phyloP scores from a whole-genome alignment of 2,797 vertebrate species.

The Melanotaenia boesemani region DNA sequence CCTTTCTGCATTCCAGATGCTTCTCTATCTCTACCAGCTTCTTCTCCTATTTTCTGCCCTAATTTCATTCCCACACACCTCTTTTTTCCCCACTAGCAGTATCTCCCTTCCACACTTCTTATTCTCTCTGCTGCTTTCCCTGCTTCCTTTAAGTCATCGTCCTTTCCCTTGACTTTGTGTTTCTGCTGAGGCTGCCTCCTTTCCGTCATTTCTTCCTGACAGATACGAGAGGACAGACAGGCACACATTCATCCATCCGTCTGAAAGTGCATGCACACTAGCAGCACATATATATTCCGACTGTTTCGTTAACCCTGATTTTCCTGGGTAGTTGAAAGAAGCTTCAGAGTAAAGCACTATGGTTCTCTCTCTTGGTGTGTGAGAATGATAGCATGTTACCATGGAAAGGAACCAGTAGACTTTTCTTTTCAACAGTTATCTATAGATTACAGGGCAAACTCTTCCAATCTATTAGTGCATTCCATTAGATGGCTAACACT shows the following conservation, averaged over 20 bases:
- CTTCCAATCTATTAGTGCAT: slow-evolving; percentile 57
- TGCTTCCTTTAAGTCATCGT: slow-evolving; percentile 37
- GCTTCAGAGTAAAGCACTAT: slow-evolving; percentile 42
- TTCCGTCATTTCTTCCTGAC: slow-evolving; percentile 26
- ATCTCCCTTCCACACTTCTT: slow-evolving; percentile 41
- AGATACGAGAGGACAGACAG: slow-evolving; percentile 33
- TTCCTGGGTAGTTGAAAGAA: slow-evolving; percentile 51
- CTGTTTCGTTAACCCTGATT: slow-evolving; percentile 73
- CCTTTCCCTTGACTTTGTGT: slow-evolving; percentile 47
- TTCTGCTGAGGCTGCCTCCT: slow-evolving; percentile 47
- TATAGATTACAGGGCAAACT: slow-evolving; percentile 35
- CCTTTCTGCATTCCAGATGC: slow-evolving; percentile 32
- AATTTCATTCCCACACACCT: slow-evolving; percentile 35
- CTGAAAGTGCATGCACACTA: not conserved
- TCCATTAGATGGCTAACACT: slow-evolving; percentile 71
- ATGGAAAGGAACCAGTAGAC: slow-evolving; percentile 30
- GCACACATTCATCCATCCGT: slow-evolving; percentile 13
- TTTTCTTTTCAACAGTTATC: slow-evolving; percentile 35
- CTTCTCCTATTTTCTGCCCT: slow-evolving; percentile 45
- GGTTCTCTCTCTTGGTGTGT: slow-evolving; percentile 51
- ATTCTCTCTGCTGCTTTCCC: slow-evolving; percentile 26
- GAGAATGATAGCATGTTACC: slow-evolving; percentile 33
- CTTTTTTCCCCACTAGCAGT: slow-evolving; percentile 19
- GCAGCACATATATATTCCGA: slow-evolving; percentile 21
- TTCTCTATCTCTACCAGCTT: slow-evolving; percentile 8